Base-by-base conservation (phyloP, 2,888 invertebrate genomes). In the Amphipoea lucens region DNA sequence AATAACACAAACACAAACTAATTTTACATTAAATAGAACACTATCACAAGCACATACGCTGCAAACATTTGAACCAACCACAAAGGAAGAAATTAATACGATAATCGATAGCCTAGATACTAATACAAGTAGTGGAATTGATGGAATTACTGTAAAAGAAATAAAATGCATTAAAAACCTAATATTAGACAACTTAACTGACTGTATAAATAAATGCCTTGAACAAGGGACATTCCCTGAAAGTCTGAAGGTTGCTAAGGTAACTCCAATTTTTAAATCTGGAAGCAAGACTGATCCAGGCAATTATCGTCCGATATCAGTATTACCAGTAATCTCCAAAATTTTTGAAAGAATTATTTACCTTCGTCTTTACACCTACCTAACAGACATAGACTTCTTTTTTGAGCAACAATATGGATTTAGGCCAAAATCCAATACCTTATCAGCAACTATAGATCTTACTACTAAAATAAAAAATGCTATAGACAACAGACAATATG, bases 371-470 rank as follows among this genome's bases (percentile, higher is more conserved):
- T n/a, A n/a, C 5, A 60, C 12, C n/a, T n/a, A n/a, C 12, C n/a
- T 60, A 20, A 60, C 60, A n/a, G 60, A n/a, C 12, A 12, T n/a
- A n/a, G 60, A n/a, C n/a, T 60, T n/a, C n/a, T 40, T 60, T 60
- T 60, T 60, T 60, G 60, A 60, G 60, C 60, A 60, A n/a, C 60
- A 60, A 5, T 60, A n/a, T 60, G n/a, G n/a, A 60, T 60, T 60
- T 60, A n/a, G 60, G 60, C 62, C n/a, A 11, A 45, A 45, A 45
- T 45, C 45, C 11, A n/a, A 62, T 29, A 62, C n/a, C 62, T 62
- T 62, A 62, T 45, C 12, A 29, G 62, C 62, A 62, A n/a, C 40
- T 40, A 40, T 40, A 12, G 60, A n/a, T n/a, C n/a, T 60, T 4
- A 60, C 60, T n/a, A 29, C 62, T 62, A 62, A 62, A 29, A n/a